Base-by-base conservation (phyloP, 2,888 invertebrate genomes). In the Eupsilia transversa region DNA sequence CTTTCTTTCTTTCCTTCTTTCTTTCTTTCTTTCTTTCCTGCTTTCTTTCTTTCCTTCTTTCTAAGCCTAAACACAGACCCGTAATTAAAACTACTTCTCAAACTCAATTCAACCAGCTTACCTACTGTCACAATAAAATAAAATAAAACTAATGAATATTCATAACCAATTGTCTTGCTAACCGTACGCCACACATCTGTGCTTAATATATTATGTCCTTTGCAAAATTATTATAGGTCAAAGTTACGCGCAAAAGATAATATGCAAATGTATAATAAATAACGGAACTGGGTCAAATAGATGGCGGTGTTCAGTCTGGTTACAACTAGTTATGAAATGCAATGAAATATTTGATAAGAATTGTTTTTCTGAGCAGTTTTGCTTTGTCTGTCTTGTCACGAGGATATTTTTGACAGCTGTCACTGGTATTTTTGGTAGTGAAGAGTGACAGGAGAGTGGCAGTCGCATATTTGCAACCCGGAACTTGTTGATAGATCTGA, bases 221-320 rank as follows among this genome's bases (percentile, higher is more conserved):
- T 90, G 86, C 87, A 88, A 88, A 78, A 65, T 72, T 87, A 92
- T 93, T 92, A 92, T 94, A 84, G 95, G 95, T 95, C 95, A 95
- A 95, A 95, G 95, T 95, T 94, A 94, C 91, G 85, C 77, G 67
- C 72, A 43, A 20, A 79, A 82, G 91, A 92, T 93, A 93, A 91
- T 89, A 92, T 90, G 90, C 76, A 78, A 92, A 93, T 87, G 73
- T 57, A 72, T 69, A 86, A 85, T 88, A 88, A 87, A 85, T 83
- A 84, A 86, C 82, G 74, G 12, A 93, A 88, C 89, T 91, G 74
- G 93, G 89, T 67, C 91, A 72, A n/a, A 35, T 59, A 33, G 7
- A 84, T 82, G 77, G 59, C 60, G 85, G 72, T 57, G 43, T 74
- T 54, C 2, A 1, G 3, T 67, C 85, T 46, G 72, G 82, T 84